A percentile compares a stretch with the other conserved stretches of the same genome.
phyloP scores from a whole-genome alignment of 2,888 invertebrate species.

The Pharmacophagus antenor region DNA sequence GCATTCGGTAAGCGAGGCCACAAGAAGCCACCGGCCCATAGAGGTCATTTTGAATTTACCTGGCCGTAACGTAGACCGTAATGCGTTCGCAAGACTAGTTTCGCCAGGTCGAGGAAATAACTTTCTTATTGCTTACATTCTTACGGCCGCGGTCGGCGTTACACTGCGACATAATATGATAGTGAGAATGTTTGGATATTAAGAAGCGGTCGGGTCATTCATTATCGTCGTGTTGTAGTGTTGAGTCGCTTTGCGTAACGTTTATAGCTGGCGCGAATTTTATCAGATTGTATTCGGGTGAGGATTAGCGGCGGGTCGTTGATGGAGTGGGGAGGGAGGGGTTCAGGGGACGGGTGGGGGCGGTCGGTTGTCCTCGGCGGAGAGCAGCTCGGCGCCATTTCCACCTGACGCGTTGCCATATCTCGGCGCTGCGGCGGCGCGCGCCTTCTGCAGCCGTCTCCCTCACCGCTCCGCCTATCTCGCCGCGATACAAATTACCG shows the following conservation, averaged over 20 bases:
- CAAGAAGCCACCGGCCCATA: constrained; percentile 77
- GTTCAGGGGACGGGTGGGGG: constrained; percentile 41
- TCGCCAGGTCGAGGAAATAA: constrained; percentile 79
- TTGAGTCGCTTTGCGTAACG: constrained; percentile 77
- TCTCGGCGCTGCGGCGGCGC: constrained; percentile 70
- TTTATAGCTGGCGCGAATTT: constrained; percentile 80
- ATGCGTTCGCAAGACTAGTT: constrained; percentile 79
- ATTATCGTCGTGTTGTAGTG: constrained; percentile 72
- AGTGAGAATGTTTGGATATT: constrained; percentile 62
- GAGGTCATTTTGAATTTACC: constrained; percentile 81
- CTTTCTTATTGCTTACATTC: constrained; percentile 73
- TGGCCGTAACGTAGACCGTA: constrained; percentile 77
- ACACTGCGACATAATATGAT: constrained; percentile 57
- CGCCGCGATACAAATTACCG: constrained; percentile 76
- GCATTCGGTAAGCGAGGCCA: constrained; percentile 76
- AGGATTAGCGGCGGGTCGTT: constrained; percentile 68
- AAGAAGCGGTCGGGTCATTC: constrained; percentile 70
- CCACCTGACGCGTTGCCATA: constrained; percentile 80
- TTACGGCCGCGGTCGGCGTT: constrained; percentile 54
- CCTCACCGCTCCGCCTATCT: constrained; percentile 73
- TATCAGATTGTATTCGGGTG: constrained; percentile 78
- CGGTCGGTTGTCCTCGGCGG: constrained; percentile 65
- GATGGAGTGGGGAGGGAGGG: constrained; percentile 46
- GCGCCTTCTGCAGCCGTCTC: constrained; percentile 63
- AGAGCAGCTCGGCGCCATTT: constrained; percentile 71